A percentile compares a stretch with the other conserved stretches of the same genome.
phyloP scores from a whole-genome alignment of 92 coral and sea anemone species.

The Bergia puertoricense region DNA sequence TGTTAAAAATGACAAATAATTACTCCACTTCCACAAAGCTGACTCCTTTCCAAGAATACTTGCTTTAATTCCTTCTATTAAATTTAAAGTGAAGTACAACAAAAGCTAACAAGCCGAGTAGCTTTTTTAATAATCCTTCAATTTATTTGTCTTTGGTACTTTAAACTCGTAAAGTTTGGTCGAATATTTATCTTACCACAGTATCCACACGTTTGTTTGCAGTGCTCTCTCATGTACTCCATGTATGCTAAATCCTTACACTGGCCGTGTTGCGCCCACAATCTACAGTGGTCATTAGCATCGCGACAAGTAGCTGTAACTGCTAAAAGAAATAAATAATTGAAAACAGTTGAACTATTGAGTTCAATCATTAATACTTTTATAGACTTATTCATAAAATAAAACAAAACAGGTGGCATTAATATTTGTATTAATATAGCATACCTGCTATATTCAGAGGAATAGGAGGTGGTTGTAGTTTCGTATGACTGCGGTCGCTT shows the following conservation, averaged over 20 bases:
- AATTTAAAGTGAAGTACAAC: too few species aligned
- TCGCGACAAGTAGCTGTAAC: conserved; percentile 53
- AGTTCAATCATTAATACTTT: neutral
- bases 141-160: too few species aligned
- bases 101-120: too few species aligned
- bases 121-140: too few species aligned
- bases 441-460: neutral
- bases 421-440: neutral
- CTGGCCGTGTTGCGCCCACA: conserved; percentile 77
- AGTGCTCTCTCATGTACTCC: conserved; percentile 80
- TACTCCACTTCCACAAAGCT: too few species aligned
- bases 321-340: neutral
- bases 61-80: too few species aligned
- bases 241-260: conserved; percentile 69
- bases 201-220: conserved; percentile 86
- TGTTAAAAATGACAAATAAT: too few species aligned
- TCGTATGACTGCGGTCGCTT: neutral
- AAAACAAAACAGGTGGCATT: neutral
- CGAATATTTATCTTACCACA: conserved; percentile 55
- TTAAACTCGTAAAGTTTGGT: too few species aligned
- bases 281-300: conserved; percentile 58
- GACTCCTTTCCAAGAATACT: too few species aligned
- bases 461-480: neutral
- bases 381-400: neutral
- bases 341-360: neutral